Evolutionary conservation across 2,888 invertebrate genomes (phyloP), one percentile per base, ranked within the genome.

Genomic region (Protophormia terraenovae): DNA sequence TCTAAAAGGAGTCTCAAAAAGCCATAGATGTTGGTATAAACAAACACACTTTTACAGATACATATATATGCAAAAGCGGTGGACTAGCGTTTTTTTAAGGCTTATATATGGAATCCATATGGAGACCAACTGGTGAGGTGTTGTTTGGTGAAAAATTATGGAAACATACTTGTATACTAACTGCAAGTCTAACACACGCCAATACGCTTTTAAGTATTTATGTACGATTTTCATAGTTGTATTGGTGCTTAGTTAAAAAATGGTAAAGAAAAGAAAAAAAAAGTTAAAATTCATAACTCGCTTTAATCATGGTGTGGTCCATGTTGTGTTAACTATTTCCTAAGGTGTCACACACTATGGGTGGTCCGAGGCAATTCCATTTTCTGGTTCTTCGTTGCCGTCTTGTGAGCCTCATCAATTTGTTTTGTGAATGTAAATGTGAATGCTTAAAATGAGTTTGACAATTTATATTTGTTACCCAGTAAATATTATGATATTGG

Each of bases 141-240:
- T 90, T 90, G 91, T 90, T 91, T 90, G 87, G 88, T 88, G 88
- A 88, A 89, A 90, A 91, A 89, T 90, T 90, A 90, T 89, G 89
- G 89, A 89, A 88, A 88, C 84, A 87, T 64, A 69, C 62, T 41
- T 55, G 8, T 3, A 22, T 35, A 45, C 47, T n/a, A 55, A 69
- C 50, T 38, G 75, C 58, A 50, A 55, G 55, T 82, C 82, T 75
- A 82, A 85, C 78, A 72, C 75, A 85, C 66, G 75, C 82, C 69
- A 81, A 72, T 80, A 81, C 62, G 71, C 73, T 72, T 73, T 71
- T 29, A 32, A 50, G 75, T 50, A 64, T 75, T 75, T 50, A 62
- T 14, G 24, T 24, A 29, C 22, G 6, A 50, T 50, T 50, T 50
- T 12, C 10, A 81, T 50, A 64, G 62, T 72, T 55, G 67, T 50